These are phyloP conservation scores for Acrocyrtus sp. DNA, from an alignment of 2,888 invertebrate species.

Conservation along the genomic window DNA sequence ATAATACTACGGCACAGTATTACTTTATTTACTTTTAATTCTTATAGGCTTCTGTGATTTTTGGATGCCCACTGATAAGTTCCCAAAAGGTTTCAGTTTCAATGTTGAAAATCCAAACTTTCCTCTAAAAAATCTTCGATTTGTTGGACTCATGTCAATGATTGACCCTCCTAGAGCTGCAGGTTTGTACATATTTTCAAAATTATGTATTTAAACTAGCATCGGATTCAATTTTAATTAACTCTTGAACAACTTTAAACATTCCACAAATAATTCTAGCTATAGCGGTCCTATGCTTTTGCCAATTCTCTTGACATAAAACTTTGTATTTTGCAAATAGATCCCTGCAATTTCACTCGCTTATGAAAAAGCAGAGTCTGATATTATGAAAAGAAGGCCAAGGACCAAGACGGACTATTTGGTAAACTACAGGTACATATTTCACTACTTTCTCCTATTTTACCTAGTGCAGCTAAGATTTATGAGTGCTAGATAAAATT, in stretches of 20 bases:
- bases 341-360: slow-evolving; percentile 81
- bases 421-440: slow-evolving; percentile 71
- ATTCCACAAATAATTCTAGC: too few relatives aligned
- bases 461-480: too few relatives aligned
- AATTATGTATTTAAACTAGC: neutral
- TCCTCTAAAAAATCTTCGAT: slow-evolving; percentile 76
- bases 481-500: neutral
- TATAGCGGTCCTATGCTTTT: too few relatives aligned
- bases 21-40: too few relatives aligned
- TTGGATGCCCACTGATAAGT: slow-evolving; percentile 89
- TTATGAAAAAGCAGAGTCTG: slow-evolving; percentile 77
- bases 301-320: too few relatives aligned
- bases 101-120: slow-evolving; percentile 92
- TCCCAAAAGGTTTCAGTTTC: slow-evolving; percentile 91
- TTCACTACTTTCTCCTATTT: too few relatives aligned
- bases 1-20: too few relatives aligned
- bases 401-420: slow-evolving; percentile 75
- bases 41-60: slow-evolving; percentile 93
- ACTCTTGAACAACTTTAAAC: too few relatives aligned
- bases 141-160: slow-evolving; percentile 98
- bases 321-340: too few relatives aligned
- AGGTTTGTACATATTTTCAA: slow-evolving; percentile 66
- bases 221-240: too few relatives aligned
- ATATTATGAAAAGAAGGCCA: slow-evolving; percentile 77
- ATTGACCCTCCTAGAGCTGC: slow-evolving; percentile 98